Conservation (phyloP, 1,140 invertebrate genomes). For the Monochamus saltuarius region DNA sequence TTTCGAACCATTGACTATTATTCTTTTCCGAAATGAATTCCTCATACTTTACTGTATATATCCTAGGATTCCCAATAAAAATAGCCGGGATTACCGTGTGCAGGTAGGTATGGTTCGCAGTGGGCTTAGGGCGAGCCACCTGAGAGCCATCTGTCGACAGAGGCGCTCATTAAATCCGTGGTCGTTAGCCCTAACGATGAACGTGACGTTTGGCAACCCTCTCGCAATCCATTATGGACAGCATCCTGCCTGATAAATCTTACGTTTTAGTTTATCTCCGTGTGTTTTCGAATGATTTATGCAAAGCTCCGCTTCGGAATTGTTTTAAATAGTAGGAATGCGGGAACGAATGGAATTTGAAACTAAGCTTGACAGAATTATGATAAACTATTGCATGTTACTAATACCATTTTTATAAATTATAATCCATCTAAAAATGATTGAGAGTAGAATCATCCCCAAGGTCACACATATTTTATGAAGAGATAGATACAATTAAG, state of each 20-base stretch:
- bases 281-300: not conserved
- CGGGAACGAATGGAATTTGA: not conserved
- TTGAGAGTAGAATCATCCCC: too few relatives aligned
- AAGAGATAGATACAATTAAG: too few relatives aligned
- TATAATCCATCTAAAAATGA: too few relatives aligned
- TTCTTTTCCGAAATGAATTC: too few relatives aligned
- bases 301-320: not conserved
- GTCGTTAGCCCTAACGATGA: conserved; percentile 27
- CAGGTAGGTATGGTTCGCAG: conserved; percentile 6
- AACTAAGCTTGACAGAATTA: too few relatives aligned
- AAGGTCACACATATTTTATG: too few relatives aligned
- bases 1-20: too few relatives aligned
- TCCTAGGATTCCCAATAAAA: conserved; percentile 5
- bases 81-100: conserved; percentile 12
- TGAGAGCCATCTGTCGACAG: conserved; percentile 28
- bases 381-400: too few relatives aligned
- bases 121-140: conserved; percentile 18
- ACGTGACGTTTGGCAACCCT: conserved; percentile 7
- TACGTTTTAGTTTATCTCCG: not conserved
- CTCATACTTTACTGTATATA: too few relatives aligned
- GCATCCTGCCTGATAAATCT: conserved; percentile 15
- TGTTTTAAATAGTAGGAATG: not conserved
- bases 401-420: too few relatives aligned
- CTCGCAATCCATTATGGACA: conserved; percentile 22
- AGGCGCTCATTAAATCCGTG: conserved; percentile 27